Evolutionary conservation across 2,113 vertebrate genomes (phyloP), one percentile per base, ranked within the genome.

Genomic region (Nesogale talazaci): DNA sequence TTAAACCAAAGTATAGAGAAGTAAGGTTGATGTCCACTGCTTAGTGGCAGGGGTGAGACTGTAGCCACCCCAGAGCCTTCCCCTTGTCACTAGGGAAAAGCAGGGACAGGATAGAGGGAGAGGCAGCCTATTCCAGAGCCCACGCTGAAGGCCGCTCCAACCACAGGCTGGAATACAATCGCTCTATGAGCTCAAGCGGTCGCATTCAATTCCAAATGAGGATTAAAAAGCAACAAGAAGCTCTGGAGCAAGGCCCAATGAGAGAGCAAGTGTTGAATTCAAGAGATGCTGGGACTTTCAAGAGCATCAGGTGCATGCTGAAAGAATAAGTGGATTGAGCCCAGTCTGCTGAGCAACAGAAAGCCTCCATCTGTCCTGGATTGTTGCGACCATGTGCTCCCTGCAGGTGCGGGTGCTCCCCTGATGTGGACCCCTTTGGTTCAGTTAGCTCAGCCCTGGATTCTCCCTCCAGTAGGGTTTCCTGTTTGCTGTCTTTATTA

Each of bases 241-340:
- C 6, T 57, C 14, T 4, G 69, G 34, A 6, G 1, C 67, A 12
- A 38, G 12, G 36, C 78, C 40, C 22, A 46, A 16, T 1, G 14
- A 38, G 27, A 20, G 3, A 76, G 31, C 29, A 78, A 40, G 42
- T n/a, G 76, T 29, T 75, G 46, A 69, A 40, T 34, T 9, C 67
- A 56, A 77, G 36, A 2, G 1, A 86, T 14, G 72, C 7, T 0
- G 16, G 56, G 70, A 40, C 82, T 92, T 92, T 85, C 72, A 78
- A 38, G 38, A 67, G 77, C 34, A 40, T 92, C 84, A 91, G 76
- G 86, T 34, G 79, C 81, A 52, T 74, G 75, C 67, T 36, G 29
- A 42, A 42, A 38, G 38, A 25, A 12, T 15, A 34, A 20, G 27
- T 2, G 70, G 61, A 5, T 46, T 15, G 40, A 77, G 76, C 81